These are phyloP conservation scores for Pilophorus perplexus DNA, from an alignment of 2,888 invertebrate genomes.

Conservation along the genomic window DNA sequence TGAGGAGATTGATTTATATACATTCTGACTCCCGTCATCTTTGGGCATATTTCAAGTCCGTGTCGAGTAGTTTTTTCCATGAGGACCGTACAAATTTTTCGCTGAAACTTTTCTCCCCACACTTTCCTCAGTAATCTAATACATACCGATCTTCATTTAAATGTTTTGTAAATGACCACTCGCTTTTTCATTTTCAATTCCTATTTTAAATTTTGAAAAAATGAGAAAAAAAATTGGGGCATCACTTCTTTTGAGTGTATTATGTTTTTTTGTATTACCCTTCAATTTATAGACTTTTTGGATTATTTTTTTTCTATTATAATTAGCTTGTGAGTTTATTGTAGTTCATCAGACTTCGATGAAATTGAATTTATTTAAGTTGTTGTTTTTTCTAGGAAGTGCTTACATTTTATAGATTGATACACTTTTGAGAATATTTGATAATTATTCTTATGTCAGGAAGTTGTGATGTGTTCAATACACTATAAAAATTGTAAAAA, in stretches of 20 bases:
- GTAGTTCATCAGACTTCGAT: too few species aligned
- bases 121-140: too few species aligned
- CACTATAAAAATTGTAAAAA: conserved; percentile 19
- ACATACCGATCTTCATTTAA: neutral
- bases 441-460: conserved; percentile 12
- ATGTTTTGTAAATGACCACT: conserved; percentile 17
- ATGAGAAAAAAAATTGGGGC: neutral
- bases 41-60: too few species aligned
- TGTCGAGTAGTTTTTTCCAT: too few species aligned
- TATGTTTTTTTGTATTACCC: neutral
- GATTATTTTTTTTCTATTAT: neutral
- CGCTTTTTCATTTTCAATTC: conserved; percentile 10
- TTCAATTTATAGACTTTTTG: neutral
- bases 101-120: too few species aligned
- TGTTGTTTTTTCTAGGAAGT: neutral
- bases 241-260: conserved; percentile 17
- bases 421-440: conserved; percentile 1
- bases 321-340: conserved; percentile 1
- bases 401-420: neutral
- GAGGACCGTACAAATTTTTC: too few species aligned
- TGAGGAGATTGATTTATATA: too few species aligned
- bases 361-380: neutral
- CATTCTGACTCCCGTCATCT: too few species aligned
- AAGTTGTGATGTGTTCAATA: conserved; percentile 28
- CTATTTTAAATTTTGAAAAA: too few species aligned